These are phyloP conservation scores for Melolontha melolontha DNA, from an alignment of 2,888 invertebrate species.

Conservation along the genomic window DNA sequence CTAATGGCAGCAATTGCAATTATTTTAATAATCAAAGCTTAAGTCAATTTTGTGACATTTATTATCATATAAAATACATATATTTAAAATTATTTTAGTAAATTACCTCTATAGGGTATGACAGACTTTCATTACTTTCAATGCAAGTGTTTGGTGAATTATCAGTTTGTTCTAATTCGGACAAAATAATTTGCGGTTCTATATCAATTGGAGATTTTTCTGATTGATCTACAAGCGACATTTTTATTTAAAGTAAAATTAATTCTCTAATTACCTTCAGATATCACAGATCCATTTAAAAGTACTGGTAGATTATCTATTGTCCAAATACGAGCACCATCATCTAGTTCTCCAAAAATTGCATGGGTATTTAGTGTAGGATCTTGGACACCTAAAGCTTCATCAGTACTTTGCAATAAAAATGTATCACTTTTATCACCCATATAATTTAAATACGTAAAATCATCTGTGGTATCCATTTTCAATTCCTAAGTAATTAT, in stretches of 20 bases:
- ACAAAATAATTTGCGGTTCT: constrained; percentile 35
- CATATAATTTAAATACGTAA: constrained; percentile 58
- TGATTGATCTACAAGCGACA: constrained; percentile 43
- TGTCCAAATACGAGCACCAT: constrained; percentile 57
- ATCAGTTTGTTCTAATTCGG: constrained; percentile 34
- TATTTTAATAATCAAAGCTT: too few relatives aligned
- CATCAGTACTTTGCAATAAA: constrained; percentile 54
- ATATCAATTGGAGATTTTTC: constrained; percentile 40
- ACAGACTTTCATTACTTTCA: constrained; percentile 39
- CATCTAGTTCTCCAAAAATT: constrained; percentile 59
- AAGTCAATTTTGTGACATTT: too few relatives aligned
- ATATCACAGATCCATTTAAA: constrained; percentile 54
- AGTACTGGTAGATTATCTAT: constrained; percentile 58
- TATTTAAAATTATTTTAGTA: too few relatives aligned
- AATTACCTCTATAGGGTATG: constrained; percentile 50
- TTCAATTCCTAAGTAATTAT: background rate
- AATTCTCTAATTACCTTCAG: constrained; percentile 50
- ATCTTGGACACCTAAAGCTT: constrained; percentile 55
- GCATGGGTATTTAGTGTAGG: constrained; percentile 55
- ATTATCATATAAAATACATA: too few relatives aligned
- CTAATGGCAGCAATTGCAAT: too few relatives aligned
- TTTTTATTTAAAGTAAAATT: constrained; percentile 6
- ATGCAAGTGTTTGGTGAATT: constrained; percentile 37
- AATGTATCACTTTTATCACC: constrained; percentile 57
- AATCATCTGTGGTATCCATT: constrained; percentile 56